phyloP scores from a whole-genome alignment of 1,140 invertebrate genomes.

The Nylanderia fulva region DNA sequence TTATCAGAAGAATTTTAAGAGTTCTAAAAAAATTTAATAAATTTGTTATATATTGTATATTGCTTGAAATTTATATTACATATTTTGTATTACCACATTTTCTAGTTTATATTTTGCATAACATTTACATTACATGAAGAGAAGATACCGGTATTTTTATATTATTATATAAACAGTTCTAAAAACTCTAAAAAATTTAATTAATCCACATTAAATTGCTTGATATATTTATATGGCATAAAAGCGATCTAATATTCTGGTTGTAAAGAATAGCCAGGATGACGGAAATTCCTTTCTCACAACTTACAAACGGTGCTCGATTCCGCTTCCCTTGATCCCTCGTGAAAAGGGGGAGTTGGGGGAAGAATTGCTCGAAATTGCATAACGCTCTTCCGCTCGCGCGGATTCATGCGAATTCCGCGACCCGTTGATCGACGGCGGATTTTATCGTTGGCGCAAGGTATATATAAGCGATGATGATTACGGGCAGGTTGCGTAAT shows the following conservation, averaged over 20 bases:
- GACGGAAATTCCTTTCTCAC: conserved; percentile 17
- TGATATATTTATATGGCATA: too few species aligned
- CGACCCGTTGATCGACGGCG: conserved; percentile 15
- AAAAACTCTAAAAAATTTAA: too few species aligned
- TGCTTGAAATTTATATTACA: too few species aligned
- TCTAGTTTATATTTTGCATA: too few species aligned
- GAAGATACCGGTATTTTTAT: too few species aligned
- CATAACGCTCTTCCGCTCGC: conserved; percentile 48
- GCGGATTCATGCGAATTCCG: conserved; percentile 52
- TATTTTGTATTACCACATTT: too few species aligned
- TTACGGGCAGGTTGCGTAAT: conserved; percentile 35
- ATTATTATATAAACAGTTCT: too few species aligned
- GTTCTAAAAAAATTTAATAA: too few species aligned
- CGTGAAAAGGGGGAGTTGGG: conserved; percentile 9
- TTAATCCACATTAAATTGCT: too few species aligned
- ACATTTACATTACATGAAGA: too few species aligned
- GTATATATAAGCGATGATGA: conserved; percentile 30
- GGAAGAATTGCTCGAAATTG: conserved; percentile 12
- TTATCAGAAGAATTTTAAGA: too few species aligned
- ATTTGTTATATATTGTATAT: too few species aligned
- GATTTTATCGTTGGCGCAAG: conserved; percentile 34
- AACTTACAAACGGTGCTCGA: conserved; percentile 7
- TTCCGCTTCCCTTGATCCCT: conserved; percentile 22
- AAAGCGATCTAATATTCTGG: not conserved
- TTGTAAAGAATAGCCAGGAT: not conserved